Evolutionary conservation across 1,140 invertebrate genomes (phyloP), one percentile per base, ranked within the genome.

Genomic region (Diachasmimorpha longicaudata): DNA sequence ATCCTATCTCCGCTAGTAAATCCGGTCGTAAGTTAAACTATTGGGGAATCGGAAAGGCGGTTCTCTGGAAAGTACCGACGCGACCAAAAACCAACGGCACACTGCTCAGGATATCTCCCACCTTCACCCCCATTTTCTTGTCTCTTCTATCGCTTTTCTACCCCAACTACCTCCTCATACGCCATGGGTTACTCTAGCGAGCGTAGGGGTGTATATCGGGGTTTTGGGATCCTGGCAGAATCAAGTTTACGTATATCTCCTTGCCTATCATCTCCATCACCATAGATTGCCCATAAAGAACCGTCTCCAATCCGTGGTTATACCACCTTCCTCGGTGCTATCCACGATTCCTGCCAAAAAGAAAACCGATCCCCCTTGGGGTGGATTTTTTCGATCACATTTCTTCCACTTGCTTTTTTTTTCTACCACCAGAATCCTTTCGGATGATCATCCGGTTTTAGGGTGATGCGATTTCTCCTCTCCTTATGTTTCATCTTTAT

Each of bases 261-360:
- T 87, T 85, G 85, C 86, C 87, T 87, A 89, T 89, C 88, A 89
- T 89, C 84, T 88, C 87, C 86, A 89, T 89, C 87, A 89, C 87
- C 87, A 88, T 88, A 88, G 87, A 89, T 89, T 88, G 87, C 83
- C 88, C 87, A 89, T 89, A 89, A 89, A 89, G 86, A 86, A 88
- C 83, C 82, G 82, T 76, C 78, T 68, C 81, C 85, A 87, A 89
- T 88, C 85, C 86, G 87, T 87, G 87, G 87, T 88, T 89, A 87
- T 89, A 88, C 85, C 81, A 79, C 75, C 58, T 79, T 77, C 71
- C 67, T 70, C 52, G 46, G 52, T 37, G 68, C 63, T 71, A 67
- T 78, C 70, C 25, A 68, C 36, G 25, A 58, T 78, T 77, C 72
- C 78, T 46, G 73, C 52, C 69, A 44, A 73, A 80, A 77, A 70